These are phyloP conservation scores for Tursiops truncatus DNA, from an alignment of 2,113 vertebrate species.

Conservation along the genomic window DNA sequence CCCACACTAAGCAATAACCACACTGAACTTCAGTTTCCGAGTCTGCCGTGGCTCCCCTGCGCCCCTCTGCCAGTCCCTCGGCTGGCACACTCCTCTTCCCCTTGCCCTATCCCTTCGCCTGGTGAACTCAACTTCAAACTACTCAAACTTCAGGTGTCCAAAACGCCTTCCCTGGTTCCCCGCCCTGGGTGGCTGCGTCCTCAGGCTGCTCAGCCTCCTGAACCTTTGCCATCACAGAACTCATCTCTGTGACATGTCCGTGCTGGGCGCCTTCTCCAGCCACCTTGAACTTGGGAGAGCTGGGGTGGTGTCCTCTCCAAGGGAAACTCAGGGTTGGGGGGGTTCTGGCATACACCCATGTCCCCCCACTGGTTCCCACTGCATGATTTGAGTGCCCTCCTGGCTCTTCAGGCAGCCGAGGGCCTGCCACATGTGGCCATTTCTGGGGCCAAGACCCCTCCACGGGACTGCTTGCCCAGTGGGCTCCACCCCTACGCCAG, in stretches of 20 bases:
- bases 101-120: not conserved
- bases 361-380: not conserved
- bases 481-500: not conserved
- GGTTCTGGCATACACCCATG: fast-evolving
- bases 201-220: not conserved
- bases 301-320: fast-evolving
- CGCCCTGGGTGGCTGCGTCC: fast-evolving
- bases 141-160: not conserved
- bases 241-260: fast-evolving
- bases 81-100: not conserved
- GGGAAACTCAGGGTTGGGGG: not conserved
- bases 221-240: not conserved
- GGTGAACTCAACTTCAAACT: not conserved
- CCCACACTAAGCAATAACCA: not conserved
- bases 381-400: fast-evolving
- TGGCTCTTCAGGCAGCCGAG: not conserved
- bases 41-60: fast-evolving
- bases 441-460: not conserved
- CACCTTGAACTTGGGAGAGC: not conserved
- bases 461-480: fast-evolving
- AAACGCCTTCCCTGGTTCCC: not conserved
- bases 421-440: not conserved
- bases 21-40: not conserved
- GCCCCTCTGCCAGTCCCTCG: not conserved
- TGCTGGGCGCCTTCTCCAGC: not conserved